These are phyloP conservation scores for Drosophila melanosoma DNA, from an alignment of 2,888 invertebrate genomes.

Conservation along the genomic window DNA sequence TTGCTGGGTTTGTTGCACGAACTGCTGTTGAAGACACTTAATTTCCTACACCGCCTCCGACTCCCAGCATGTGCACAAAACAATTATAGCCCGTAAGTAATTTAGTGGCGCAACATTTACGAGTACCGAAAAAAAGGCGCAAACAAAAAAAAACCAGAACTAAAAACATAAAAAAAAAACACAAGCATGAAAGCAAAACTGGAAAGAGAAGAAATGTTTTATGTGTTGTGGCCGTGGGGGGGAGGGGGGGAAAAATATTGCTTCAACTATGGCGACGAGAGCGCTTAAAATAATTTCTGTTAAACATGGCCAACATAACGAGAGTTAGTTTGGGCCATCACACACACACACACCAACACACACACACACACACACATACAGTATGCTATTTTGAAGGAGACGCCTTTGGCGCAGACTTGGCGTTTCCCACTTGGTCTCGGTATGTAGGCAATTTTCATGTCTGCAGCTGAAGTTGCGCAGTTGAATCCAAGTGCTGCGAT, in stretches of 20 bases:
- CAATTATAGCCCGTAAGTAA: constrained; percentile 79
- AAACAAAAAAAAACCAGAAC: constrained; percentile 18
- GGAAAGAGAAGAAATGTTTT: constrained; percentile 58
- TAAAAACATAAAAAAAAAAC: constrained; percentile 6
- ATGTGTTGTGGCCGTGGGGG: constrained; percentile 59
- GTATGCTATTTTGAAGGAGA: constrained; percentile 11
- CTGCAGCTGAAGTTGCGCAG: constrained; percentile 48
- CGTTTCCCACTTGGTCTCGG: constrained; percentile 35
- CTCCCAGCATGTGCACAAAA: constrained; percentile 69
- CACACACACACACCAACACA: not conserved
- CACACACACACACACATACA: not conserved
- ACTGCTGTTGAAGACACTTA: constrained; percentile 35
- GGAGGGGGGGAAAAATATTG: constrained; percentile 45
- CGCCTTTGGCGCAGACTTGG: constrained; percentile 48
- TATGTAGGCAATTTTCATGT: constrained; percentile 64
- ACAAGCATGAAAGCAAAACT: constrained; percentile 6
- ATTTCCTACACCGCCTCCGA: constrained; percentile 13
- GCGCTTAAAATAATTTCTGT: constrained; percentile 79
- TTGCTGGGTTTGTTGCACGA: constrained; percentile 40
- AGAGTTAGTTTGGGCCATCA: constrained; percentile 23
- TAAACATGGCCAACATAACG: constrained; percentile 74
- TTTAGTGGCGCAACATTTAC: constrained; percentile 76
- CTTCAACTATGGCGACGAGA: constrained; percentile 34
- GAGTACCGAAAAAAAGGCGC: constrained; percentile 44
- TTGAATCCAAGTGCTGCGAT: constrained; percentile 34